A percentile compares a stretch with the other conserved stretches of the same genome.
Evolutionary conservation across 1,140 invertebrate species (phyloP).

Genomic region (Brachystomella parvula): DNA sequence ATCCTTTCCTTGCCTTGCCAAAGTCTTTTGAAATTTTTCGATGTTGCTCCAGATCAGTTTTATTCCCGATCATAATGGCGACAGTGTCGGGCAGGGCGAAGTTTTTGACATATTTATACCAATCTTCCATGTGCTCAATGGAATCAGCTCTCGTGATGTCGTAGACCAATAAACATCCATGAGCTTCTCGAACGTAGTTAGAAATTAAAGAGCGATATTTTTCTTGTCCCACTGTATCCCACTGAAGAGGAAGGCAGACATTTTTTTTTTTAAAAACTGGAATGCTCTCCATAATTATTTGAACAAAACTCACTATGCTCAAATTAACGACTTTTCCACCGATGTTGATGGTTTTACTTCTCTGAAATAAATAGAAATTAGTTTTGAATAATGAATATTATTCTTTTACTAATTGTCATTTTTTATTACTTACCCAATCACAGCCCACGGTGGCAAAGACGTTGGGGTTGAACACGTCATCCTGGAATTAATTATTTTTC

Average conservation of each 20-base stretch:
- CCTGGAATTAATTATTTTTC: too few species aligned
- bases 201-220: slow-evolving; percentile 86
- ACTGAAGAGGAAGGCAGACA: slow-evolving; percentile 11
- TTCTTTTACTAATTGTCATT: too few species aligned
- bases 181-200: slow-evolving; percentile 88
- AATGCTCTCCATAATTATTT: background rate
- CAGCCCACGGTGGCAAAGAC: slow-evolving; percentile 32
- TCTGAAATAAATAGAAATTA: slow-evolving; percentile 22
- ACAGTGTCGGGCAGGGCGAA: slow-evolving; percentile 80
- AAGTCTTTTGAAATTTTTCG: slow-evolving; percentile 40
- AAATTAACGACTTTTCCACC: slow-evolving; percentile 26
- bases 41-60: slow-evolving; percentile 43
- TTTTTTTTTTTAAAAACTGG: background rate
- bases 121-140: slow-evolving; percentile 65
- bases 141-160: slow-evolving; percentile 75
- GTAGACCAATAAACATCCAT: slow-evolving; percentile 83
- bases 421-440: slow-evolving; percentile 28
- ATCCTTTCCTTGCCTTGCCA: slow-evolving; percentile 44
- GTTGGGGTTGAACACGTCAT: slow-evolving; percentile 25
- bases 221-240: slow-evolving; percentile 60
- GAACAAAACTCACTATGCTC: slow-evolving; percentile 21
- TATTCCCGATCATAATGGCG: slow-evolving; percentile 75
- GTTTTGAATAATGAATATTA: slow-evolving; percentile 3
- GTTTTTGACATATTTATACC: slow-evolving; percentile 76
- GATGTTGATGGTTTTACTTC: slow-evolving; percentile 20